Conservation (phyloP, 1,140 invertebrate species). For the Nebria ingens region DNA sequence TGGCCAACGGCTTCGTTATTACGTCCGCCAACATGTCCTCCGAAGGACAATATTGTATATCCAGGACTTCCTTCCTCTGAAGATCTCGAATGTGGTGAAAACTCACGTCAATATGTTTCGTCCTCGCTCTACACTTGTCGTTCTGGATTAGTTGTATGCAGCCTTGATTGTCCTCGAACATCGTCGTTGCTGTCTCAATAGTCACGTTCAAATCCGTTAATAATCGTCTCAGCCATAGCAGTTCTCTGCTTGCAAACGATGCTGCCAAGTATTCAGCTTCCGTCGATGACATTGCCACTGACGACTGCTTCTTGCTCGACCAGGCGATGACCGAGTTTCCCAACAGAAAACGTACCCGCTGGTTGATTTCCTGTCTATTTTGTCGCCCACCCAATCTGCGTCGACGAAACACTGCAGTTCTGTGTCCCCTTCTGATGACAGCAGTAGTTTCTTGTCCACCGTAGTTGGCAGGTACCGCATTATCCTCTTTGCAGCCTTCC, state of each 20-base stretch:
- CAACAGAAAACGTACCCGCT: slow-evolving; percentile 25
- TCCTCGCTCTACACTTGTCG: background rate
- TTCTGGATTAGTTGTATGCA: background rate
- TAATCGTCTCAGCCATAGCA: background rate
- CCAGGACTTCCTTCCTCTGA: background rate
- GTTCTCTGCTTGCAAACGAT: background rate
- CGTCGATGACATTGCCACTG: slow-evolving; percentile 3
- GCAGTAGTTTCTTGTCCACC: slow-evolving; percentile 15
- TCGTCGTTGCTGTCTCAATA: background rate
- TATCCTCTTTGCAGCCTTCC: slow-evolving; percentile 26
- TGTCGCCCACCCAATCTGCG: slow-evolving; percentile 29
- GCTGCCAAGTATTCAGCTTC: slow-evolving; percentile 15
- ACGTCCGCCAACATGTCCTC: background rate
- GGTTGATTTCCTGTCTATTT: slow-evolving; percentile 27
- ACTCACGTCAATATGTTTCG: slow-evolving; percentile 1
- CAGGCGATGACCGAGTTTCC: slow-evolving; percentile 22
- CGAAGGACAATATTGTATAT: background rate
- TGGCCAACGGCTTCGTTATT: slow-evolving; percentile 2
- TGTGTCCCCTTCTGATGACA: background rate
- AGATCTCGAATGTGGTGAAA: background rate
- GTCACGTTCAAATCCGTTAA: slow-evolving; percentile 10
- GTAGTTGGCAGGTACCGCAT: slow-evolving; percentile 30
- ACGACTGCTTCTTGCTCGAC: slow-evolving; percentile 15
- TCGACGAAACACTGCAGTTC: slow-evolving; percentile 24
- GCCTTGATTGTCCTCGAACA: slow-evolving; percentile 7